Base-by-base conservation (phyloP, 2,797 vertebrate species). In the Vultur gryphus region DNA sequence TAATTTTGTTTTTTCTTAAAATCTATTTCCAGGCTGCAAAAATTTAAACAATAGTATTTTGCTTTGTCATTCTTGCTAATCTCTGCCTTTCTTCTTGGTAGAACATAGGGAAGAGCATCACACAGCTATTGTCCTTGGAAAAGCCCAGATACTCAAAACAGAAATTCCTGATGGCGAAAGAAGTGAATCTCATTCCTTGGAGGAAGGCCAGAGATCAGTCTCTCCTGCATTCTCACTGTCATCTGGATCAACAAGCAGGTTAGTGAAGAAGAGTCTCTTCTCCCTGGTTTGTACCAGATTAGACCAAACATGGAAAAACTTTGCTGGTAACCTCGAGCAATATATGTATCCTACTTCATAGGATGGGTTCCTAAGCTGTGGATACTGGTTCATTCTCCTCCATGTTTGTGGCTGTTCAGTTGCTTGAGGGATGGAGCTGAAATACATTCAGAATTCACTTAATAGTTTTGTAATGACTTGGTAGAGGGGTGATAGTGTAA, bases 171-270 rank as follows among this genome's bases (percentile, higher is more conserved):
- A 25, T 43, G 81, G 73, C 54, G 41, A 13, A 13, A 35, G n/a
- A 16, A 92, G 78, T 8, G 91, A 95, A 4, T 57, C 69, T 71
- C 13, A 2, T 4, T 54, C 77, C 33, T 17, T 57, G 83, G 28
- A 70, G 59, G 95, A 92, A 14, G 46, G 64, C 29, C 93, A 79
- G 71, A 87, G 48, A 10, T n/a, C 70, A 1, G 17, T 24, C 55
- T 92, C 93, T 62, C 95, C 94, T 4, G 59, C 71, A 0, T 4
- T 57, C 29, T 89, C 82, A 0, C 57, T 93, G 25, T 95, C 97
- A 0, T 93, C 97, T 21, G 94, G 16, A 13, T 98, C 98, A 0
- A 95, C 84, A 3, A 97, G 96, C 90, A 98, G 98, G 98, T 98
- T 3, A 70, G 97, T 89, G 69, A 6, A 41, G 64, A 20, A 33